Base-by-base conservation (phyloP, 2,113 vertebrate genomes). In the Clupea harengus region DNA sequence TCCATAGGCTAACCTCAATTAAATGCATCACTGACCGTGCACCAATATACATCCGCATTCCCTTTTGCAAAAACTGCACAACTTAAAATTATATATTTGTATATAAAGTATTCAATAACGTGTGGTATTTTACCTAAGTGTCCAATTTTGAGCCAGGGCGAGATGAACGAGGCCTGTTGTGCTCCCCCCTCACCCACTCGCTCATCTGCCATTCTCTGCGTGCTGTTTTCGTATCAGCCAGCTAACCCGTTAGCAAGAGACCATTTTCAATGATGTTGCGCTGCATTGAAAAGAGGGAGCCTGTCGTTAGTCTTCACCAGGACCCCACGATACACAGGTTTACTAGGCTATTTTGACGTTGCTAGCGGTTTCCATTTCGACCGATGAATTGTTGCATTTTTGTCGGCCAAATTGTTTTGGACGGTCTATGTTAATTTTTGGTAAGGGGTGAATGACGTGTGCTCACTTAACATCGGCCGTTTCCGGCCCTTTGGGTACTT, bases 371-470 rank as follows among this genome's bases (percentile, higher is more conserved):
- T 78, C 72, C 47, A 81, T 81, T 45, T 47, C 47, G 83, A 18
- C 44, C 85, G 85, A 91, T 72, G 18, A 88, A 87, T 89, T 54
- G 86, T 81, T 57, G 45, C 83, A 82, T 80, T 90, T 91, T 91
- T 90, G 85, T 91, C 90, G 92, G 89, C 87, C 87, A 90, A 91
- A 89, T 86, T 89, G 89, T 92, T 89, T 91, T 90, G 90, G 86
- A 90, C 89, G 89, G 88, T 93, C 93, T 92, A 88, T 90, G 91
- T 86, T 92, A 90, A 92, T 92, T 92, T 92, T 89, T 92, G 92
- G 89, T 82, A 75, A 93, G 93, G 93, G 94, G 90, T 93, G 92
- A 93, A 92, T 96, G 95, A 96, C 95, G 95, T 95, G 93, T 92
- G 94, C 93, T 91, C 94, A 88, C 93, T 93, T 88, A 93, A 93